These are phyloP conservation scores for Ganaspis sp. DNA, from an alignment of 1,140 invertebrate species.

Conservation along the genomic window DNA sequence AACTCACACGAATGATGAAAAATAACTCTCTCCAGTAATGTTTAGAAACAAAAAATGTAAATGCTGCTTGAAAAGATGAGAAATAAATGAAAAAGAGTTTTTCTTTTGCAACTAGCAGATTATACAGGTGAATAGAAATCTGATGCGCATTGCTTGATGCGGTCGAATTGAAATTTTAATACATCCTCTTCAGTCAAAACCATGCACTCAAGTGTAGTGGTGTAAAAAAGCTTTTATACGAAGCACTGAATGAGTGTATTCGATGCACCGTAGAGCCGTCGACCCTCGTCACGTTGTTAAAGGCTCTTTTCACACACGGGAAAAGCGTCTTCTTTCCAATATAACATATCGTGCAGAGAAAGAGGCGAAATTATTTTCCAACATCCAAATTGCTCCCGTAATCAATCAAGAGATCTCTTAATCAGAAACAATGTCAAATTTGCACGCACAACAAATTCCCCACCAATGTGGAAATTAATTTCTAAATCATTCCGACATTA, in stretches of 20 bases:
- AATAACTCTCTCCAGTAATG: too few species aligned
- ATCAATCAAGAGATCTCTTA: neutral
- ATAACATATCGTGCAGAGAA: constrained; percentile 9
- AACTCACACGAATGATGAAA: too few species aligned
- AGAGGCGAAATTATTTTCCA: neutral
- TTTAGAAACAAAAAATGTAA: too few species aligned
- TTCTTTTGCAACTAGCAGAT: neutral
- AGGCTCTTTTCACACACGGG: constrained; percentile 24
- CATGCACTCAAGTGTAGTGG: neutral
- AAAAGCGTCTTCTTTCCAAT: constrained; percentile 4
- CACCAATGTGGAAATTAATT: too few species aligned
- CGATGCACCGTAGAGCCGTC: constrained; percentile 22
- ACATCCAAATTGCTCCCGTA: constrained; percentile 6
- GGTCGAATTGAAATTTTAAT: constrained; percentile 23
- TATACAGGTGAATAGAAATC: constrained; percentile 14
- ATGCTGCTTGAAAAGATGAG: too few species aligned
- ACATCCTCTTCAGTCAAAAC: constrained; percentile 11
- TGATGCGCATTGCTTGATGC: constrained; percentile 28
- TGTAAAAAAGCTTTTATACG: constrained; percentile 18
- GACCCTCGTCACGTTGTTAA: constrained; percentile 20
- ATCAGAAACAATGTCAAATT: neutral
- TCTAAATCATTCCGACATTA: too few species aligned
- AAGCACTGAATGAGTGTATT: constrained; percentile 24
- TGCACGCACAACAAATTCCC: too few species aligned
- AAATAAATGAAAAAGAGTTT: neutral